Base-by-base conservation (phyloP, 2,888 invertebrate genomes). In the Stenotaenia linearis region DNA sequence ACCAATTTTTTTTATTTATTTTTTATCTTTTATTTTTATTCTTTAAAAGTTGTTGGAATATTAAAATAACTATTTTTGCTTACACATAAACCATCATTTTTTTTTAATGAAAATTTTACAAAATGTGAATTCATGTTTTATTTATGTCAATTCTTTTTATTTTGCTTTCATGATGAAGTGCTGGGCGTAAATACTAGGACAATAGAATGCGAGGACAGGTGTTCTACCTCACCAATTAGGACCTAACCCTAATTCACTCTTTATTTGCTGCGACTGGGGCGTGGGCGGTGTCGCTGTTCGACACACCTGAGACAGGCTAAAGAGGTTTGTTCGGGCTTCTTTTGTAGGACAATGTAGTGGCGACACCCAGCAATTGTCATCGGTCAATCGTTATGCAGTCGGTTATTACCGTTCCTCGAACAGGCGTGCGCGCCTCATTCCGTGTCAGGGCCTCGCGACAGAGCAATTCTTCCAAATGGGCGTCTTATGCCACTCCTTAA, bases 161-260 rank as follows among this genome's bases (percentile, higher is more conserved):
- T 69, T 25, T 0, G 21, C 15, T 69, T 28, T 25, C n/a, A 69
- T 69, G 69, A 69, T 69, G 25, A 69, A 69, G 69, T 69, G 28
- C 6, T 69, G 69, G 69, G 69, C 69, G 69, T 25, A 18, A 15
- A 10, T 12, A 28, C 28, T 69, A 69, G 23, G 69, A 69, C 69
- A 69, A 69, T 69, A 69, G 69, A 69, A 69, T 69, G 69, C 69
- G 69, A 69, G 69, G 69, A 69, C 69, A 69, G 69, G 69, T 69
- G 69, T 28, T 69, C 69, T 69, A 69, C 69, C 69, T 28, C 28
- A 69, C 69, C 69, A 69, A 69, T 69, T 69, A 69, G 69, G 69
- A 23, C 69, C 69, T 69, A 69, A 69, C 69, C 69, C 28, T 69
- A 28, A 69, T 69, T 69, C 69, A 69, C 69, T 28, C 69, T 28